Base-by-base conservation (phyloP, 2,113 vertebrate genomes). In the Tupaia chinensis region DNA sequence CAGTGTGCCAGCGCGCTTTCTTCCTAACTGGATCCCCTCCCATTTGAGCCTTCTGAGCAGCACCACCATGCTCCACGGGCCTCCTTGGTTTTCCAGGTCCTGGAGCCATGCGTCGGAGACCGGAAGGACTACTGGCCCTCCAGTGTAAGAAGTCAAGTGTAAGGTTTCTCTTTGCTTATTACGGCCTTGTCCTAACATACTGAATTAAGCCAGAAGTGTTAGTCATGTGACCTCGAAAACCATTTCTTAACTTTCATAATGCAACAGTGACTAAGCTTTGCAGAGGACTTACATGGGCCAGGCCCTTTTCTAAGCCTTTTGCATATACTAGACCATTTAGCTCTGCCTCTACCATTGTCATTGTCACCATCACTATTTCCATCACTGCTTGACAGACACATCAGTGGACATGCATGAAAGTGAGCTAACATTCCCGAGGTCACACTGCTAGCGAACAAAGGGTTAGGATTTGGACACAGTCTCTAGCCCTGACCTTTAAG, bases 1-100 rank as follows among this genome's bases (percentile, higher is more conserved):
- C 0, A 0, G 9, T 25, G 4, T 90, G 82, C 91, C 93, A 76
- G 60, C 0, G 0, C 3, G 13, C 78, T 82, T 56, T 68, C 8
- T 60, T 89, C 56, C 72, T 29, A 8, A 20, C 20, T 0, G 74
- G 9, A 58, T 53, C 15, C 23, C 82, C 25, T 65, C 56, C 63
- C 1, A 0, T 0, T 19, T 32, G 53, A 27, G n/a, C 2, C 34
- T 17, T 32, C 58, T 56, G 0, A 1, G 11, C 13, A 22, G 53
- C 10, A 1, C 76, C 61, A 14, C 56, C 17, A 3, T 4, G 3
- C 29, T 82, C 66, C 8, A 1, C 15, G 16, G 87, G 61, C 82
- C 9, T 58, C 2, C 15, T 1, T 13, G 93, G 78, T 16, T n/a
- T 7, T 1, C 0, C 0, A 32, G 9, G 6, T 5, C 27, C 44